Evolutionary conservation across 1,140 invertebrate species (phyloP), one percentile per base, ranked within the genome.

Genomic region (Macrosteles quadrilineatus): DNA sequence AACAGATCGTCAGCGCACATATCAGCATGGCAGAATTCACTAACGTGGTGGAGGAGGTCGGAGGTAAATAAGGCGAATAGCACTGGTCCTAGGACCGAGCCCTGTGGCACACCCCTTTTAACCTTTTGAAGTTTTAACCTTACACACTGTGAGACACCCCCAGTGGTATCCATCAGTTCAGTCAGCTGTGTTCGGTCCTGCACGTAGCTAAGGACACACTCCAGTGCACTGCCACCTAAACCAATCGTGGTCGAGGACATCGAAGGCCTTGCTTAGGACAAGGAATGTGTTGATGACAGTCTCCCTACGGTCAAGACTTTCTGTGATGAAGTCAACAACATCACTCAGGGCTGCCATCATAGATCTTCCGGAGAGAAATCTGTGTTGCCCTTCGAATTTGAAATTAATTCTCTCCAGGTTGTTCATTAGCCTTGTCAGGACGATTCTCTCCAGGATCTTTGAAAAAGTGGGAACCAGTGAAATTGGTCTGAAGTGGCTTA

Each of bases 51-150:
- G 21, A 19, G 47, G 21, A 53, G 47, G 21, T 53, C 47, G 21
- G 6, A 25, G 40, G 29, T 65, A 32, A 65, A 65, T 25, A 65
- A 36, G 63, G 63, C 40, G 19, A 65, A 40, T 27, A 40, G 19
- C 2, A 36, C 19, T 36, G 63, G 63, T n/a, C 63, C 63, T 32
- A 65, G 30, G 17, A 65, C 40, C n/a, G 63, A 65, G 31, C 63
- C 25, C n/a, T 65, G 63, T 4, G 63, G 29, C 63, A 65, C 63
- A 1, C 63, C 63, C 30, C 63, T n/a, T n/a, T 65, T 53, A 43
- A 43, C 36, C 36, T 43, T 43, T 43, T 43, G 36, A 9, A 43
- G 36, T 17, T 43, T 43, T 17, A 11, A 43, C 36, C 36, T 43
- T 43, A 43, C 36, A 43, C 17, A 43, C 36, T 43, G 36, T 9